Percentiles rank a stretch among this genome's conserved stretches.
Conservation (phyloP, 2,797 vertebrate species). For the Thunnus albacares region DNA sequence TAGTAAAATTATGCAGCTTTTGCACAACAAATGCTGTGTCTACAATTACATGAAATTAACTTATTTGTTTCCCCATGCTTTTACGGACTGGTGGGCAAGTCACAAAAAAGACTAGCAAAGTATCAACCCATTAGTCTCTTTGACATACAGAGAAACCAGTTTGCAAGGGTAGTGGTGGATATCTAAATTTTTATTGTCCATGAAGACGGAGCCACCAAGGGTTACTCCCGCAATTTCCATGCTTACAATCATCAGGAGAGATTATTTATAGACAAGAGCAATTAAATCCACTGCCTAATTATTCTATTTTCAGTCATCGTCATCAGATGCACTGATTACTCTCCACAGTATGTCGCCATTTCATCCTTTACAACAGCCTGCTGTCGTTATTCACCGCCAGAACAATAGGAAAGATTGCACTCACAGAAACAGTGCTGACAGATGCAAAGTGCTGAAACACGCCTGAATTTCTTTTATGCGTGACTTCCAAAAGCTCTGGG, state of each 20-base stretch:
- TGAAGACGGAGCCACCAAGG: slow-evolving; percentile 28
- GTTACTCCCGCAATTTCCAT: slow-evolving; percentile 41
- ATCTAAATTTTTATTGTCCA: slow-evolving; percentile 35
- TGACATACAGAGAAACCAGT: slow-evolving; percentile 4
- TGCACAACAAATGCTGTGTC: no score
- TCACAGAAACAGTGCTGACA: slow-evolving; percentile 37
- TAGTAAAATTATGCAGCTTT: no score
- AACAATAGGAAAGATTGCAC: slow-evolving; percentile 38
- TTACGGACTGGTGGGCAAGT: neutral
- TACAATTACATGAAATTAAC: no score
- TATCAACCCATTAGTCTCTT: neutral
- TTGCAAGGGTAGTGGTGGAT: slow-evolving; percentile 10
- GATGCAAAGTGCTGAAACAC: slow-evolving; percentile 28
- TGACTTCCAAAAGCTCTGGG: slow-evolving; percentile 2
- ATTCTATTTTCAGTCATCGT: slow-evolving; percentile 68
- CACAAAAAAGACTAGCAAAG: neutral
- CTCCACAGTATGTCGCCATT: slow-evolving; percentile 54
- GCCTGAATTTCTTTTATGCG: slow-evolving; percentile 18
- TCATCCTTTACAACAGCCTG: slow-evolving; percentile 43
- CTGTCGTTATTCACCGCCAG: slow-evolving; percentile 20
- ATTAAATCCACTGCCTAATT: slow-evolving; percentile 68
- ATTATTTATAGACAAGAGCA: slow-evolving; percentile 67
- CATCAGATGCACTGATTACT: slow-evolving; percentile 56
- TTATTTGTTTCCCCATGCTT: no score
- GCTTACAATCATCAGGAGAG: slow-evolving; percentile 61